Evolutionary conservation across 2,113 vertebrate genomes (phyloP), one percentile per base, ranked within the genome.

Genomic region (Prunella fulvescens): DNA sequence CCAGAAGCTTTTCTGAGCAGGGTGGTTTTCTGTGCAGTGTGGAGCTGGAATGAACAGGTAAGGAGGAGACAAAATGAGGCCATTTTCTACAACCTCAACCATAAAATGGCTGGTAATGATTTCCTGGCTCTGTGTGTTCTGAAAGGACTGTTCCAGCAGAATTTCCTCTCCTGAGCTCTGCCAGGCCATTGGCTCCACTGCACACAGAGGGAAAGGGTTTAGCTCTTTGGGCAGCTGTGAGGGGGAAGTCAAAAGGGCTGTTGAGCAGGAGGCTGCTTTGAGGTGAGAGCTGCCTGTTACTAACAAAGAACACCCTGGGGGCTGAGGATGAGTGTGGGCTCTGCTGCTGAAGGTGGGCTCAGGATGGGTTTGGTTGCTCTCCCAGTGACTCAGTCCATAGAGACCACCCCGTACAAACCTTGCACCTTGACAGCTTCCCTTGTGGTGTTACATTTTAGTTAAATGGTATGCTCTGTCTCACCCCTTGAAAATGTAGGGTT

Each of bases 331-430:
- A 29, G 51, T 7, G 6, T 2, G 15, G 44, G 42, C 15, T 35
- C 15, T 61, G 51, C 64, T 67, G 47, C 44, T 48, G 39, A 18
- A 24, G 19, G 6, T 10, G 60, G 60, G 22, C 23, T 61, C 19
- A 6, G 6, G 10, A 11, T 19, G 29, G 16, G 14, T 44, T 81
- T 42, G 8, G 58, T 86, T n/a, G 44, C 44, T 62, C 7, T 86
- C 40, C 25, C 61, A 42, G 3, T 20, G 11, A 5, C 48, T 67
- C 11, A 1, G 4, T 11, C 44, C 35, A 0, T 1, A 2, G 72
- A 35, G 8, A 28, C 33, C 25, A 0, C 8, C 4, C 2, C 1
- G 1, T 13, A 4, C 8, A 69, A 33, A 10, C 6, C 4, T 3
- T 3, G 6, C 35, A 26, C 9, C 12, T 10, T 19, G 25, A 7